Base-by-base conservation (phyloP, 2,113 vertebrate species). In the Rostratula benghalensis region DNA sequence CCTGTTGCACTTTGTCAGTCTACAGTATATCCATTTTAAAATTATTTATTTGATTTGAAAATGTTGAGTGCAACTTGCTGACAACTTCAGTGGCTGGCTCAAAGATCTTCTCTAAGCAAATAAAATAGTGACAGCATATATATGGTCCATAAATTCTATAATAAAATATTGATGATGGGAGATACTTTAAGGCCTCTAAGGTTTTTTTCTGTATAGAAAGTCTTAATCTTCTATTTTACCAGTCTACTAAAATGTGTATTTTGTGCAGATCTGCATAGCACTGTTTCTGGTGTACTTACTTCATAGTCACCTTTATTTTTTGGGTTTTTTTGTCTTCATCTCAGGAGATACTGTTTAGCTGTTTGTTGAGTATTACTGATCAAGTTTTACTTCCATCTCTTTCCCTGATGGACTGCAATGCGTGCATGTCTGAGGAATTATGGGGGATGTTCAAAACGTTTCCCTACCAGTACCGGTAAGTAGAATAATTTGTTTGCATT, bases 391-490 rank as follows among this genome's bases (percentile, higher is more conserved):
- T 99, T 89, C 98, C 98, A 35, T 99, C 98, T 82, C 98, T 98
- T 41, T 98, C 98, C 80, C 89, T 98, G 97, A 98, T 99, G 98
- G 99, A 99, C 95, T 98, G 98, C 96, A 99, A 99, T 87, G 99
- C 99, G 15, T 99, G 99, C 94, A 99, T 99, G 98, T 99, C 99
- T 76, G 99, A 99, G 93, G 99, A 99, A 74, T 94, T 99, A 13
- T 99, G 99, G 99, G 99, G 99, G 50, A 98, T 99, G 98, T 99
- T 99, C 96, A 99, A 99, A 98, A 98, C 98, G 90, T 99, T 99
- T 97, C 98, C 99, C 13, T 99, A 98, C 97, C 98, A 98, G 87
- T 98, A 99, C 97, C 98, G 99, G 99, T 99, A 98, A 98, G 98
- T 93, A 74, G 39, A 25, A 9, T 14, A 19, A 25, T 15, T 57